Conservation (phyloP, 1,140 invertebrate genomes). For the Drepana arcuata region DNA sequence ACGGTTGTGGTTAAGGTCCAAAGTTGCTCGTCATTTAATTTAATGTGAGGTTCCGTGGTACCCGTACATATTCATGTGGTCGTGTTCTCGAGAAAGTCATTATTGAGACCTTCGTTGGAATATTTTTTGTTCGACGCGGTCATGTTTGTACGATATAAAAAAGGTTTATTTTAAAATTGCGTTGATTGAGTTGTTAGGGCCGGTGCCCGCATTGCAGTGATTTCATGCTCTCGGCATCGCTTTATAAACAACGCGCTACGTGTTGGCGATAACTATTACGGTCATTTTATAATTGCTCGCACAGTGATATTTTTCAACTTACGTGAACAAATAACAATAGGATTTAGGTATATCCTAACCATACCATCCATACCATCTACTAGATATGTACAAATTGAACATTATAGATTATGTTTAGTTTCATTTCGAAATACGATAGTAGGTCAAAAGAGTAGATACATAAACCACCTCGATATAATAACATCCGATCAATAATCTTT, state of each 20-base stretch:
- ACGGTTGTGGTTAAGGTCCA: too few species aligned
- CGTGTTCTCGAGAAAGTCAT: slow-evolving; percentile 64
- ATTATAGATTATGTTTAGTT: too few species aligned
- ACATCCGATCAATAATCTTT: too few species aligned
- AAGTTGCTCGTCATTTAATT: slow-evolving; percentile 9
- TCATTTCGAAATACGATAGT: too few species aligned
- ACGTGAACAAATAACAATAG: too few species aligned
- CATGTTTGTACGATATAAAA: slow-evolving; percentile 44
- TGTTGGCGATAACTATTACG: slow-evolving; percentile 6
- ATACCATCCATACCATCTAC: too few species aligned
- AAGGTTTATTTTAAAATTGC: slow-evolving; percentile 63
- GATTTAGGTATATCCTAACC: too few species aligned
- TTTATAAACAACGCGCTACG: slow-evolving; percentile 30
- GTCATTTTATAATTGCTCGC: not conserved
- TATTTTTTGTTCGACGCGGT: slow-evolving; percentile 50
- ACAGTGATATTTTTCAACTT: not conserved
- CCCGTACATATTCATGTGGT: too few species aligned
- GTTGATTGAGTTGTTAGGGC: slow-evolving; percentile 67
- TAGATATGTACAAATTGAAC: too few species aligned
- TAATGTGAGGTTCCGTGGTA: slow-evolving; percentile 12
- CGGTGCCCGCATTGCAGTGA: slow-evolving; percentile 34
- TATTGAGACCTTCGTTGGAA: slow-evolving; percentile 50
- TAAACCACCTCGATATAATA: too few species aligned
- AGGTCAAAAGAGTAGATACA: too few species aligned
- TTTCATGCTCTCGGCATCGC: slow-evolving; percentile 39